These are phyloP conservation scores for Rhinogobius similis DNA, from an alignment of 2,113 vertebrate species.

Conservation along the genomic window DNA sequence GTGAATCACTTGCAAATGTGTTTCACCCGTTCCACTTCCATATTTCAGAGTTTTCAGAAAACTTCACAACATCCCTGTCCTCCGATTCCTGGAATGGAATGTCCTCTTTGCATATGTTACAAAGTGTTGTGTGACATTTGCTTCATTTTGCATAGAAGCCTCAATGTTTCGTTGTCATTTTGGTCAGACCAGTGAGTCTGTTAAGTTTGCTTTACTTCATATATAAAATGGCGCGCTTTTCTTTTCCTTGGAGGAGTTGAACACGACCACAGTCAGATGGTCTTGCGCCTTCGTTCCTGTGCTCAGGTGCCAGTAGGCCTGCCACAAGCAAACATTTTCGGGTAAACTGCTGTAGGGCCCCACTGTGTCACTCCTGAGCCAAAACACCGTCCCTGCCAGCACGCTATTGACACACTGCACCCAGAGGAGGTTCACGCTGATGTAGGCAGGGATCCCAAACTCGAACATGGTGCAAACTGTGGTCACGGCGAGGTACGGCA, in stretches of 20 bases:
- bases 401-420: conserved; percentile 74
- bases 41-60: neutral
- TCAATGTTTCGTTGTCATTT: neutral
- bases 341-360: conserved; percentile 44
- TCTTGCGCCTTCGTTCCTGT: conserved; percentile 13
- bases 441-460: conserved; percentile 63
- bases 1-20: neutral
- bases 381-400: conserved; percentile 58
- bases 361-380: conserved; percentile 41
- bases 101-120: neutral
- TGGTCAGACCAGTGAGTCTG: neutral
- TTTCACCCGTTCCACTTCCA: neutral
- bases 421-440: conserved; percentile 73
- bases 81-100: neutral
- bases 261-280: neutral
- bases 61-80: neutral
- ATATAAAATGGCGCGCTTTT: neutral
- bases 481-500: conserved; percentile 59
- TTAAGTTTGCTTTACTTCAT: neutral
- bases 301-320: conserved; percentile 68
- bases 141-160: neutral
- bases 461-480: conserved; percentile 27
- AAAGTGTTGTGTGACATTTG: neutral
- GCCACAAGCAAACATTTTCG: conserved; percentile 66
- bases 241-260: conserved; percentile 22